Evolutionary conservation across 2,797 vertebrate genomes (phyloP), one percentile per base, ranked within the genome.

Genomic region (Botia almorhae): DNA sequence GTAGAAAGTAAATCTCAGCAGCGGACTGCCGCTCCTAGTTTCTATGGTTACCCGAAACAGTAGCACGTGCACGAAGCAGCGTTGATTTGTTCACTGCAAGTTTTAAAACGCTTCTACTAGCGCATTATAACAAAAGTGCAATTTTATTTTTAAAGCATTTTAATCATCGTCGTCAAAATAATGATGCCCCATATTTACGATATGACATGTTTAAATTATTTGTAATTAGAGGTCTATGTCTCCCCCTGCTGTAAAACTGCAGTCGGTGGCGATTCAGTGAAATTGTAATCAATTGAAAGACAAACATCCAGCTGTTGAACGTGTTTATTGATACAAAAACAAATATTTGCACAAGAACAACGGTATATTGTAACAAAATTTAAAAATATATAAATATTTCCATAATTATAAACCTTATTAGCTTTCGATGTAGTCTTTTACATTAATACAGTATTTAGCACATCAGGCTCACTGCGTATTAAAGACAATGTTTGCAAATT

Each of bases 241-340:
- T 58, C 81, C 81, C 71, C 11, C 81, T 83, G 72, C 50, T 39
- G 76, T 53, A 17, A 60, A 53, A 51, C 19, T 70, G 4, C 55
- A 53, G 58, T 60, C 4, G 21, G 26, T 26, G 1, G 58, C 12
- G 3, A 50, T 50, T 50, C 48, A 14, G 14, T 50, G 48, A 50
- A 29, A 14, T 14, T 61, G 17, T n/a, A 56, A 51, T 17, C 14
- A 4, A 51, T n/a, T 53, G 12, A 53, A 16, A 53, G 53, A 60
- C 60, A 43, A 48, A 50, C 36, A 2, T 68, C 46, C 16, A 73
- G 13, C 19, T 48, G 48, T 63, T 78, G 73, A 17, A 68, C 11
- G 39, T 29, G 63, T 86, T 87, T 88, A 86, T 84, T 87, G 60
- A 85, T 89, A 87, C 74, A 87, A 87, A 89, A 80, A 81, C 67